Base-by-base conservation (phyloP, 2,888 invertebrate species). In the Cetonia aurata region DNA sequence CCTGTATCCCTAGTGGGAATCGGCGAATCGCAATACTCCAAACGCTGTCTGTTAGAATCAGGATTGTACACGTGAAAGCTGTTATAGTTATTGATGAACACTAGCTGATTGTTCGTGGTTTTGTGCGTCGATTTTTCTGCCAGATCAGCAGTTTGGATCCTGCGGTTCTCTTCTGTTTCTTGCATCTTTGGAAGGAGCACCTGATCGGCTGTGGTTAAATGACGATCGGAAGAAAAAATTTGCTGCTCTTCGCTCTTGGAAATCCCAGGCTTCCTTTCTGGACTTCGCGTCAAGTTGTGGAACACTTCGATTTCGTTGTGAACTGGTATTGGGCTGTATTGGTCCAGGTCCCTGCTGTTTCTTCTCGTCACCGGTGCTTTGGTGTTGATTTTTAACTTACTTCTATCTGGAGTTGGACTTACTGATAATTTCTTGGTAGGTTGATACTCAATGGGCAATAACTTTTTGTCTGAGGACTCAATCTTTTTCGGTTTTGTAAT, bases 281-380 rank as follows among this genome's bases (percentile, higher is more conserved):
- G 91, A 82, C 91, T 91, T 65, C 91, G 83, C 73, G 91, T 90
- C 57, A 92, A 82, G 78, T 92, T 92, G 77, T 92, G 91, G 41
- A 92, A 83, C 8, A 92, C 88, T 79, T 92, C 91, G 33, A 92
- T 89, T 81, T 89, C 88, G 74, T 89, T 89, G 75, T 92, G 92
- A 6, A 83, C 75, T 1, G 84, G 80, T 71, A 82, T 82, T 12
- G 86, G 87, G 75, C 86, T 86, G 12, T 75, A 75, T 31, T 57
- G 60, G 13, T 74, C 76, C 37, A 77, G 75, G 13, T 75, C 75
- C 52, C 77, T 65, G 55, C 76, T 76, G 17, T 74, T 77, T 46
- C 73, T 74, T 62, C 53, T 69, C 1, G 57, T 6, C 10, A 37
- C 10, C 19, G 17, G 46, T 60, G 46, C 46, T 56, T 57, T 44